Percentiles rank a stretch among this genome's conserved stretches.
Evolutionary conservation across 2,888 invertebrate species (phyloP).

Genomic region (Athetis lepigone): DNA sequence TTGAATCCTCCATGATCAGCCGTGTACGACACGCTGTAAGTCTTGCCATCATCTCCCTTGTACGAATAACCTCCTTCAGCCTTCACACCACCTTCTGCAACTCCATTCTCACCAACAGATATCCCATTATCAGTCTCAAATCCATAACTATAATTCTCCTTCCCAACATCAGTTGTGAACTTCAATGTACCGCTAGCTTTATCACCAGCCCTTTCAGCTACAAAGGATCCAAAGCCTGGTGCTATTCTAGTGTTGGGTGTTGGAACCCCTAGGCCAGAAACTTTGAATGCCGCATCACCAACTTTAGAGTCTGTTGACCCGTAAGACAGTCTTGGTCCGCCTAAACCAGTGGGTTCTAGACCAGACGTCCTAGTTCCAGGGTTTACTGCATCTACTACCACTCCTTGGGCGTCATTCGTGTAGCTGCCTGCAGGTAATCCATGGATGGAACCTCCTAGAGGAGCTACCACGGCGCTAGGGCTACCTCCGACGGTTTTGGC

Average conservation of each 20-base stretch:
- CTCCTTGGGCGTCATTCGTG: conserved; percentile 82
- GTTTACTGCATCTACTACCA: conserved; percentile 83
- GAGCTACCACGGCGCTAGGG: conserved; percentile 73
- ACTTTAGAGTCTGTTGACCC: conserved; percentile 86
- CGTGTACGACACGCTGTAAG: conserved; percentile 82
- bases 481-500: conserved; percentile 81
- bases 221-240: conserved; percentile 46
- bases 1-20: conserved; percentile 82
- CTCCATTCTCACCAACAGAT: conserved; percentile 78
- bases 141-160: conserved; percentile 77
- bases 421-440: conserved; percentile 76
- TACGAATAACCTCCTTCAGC: conserved; percentile 83
- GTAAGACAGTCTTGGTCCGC: conserved; percentile 78
- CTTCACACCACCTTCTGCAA: conserved; percentile 76
- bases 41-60: conserved; percentile 83
- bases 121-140: conserved; percentile 86
- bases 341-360: conserved; percentile 76
- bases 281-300: conserved; percentile 83
- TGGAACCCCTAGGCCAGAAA: conserved; percentile 62
- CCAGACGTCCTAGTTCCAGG: conserved; percentile 79
- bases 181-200: conserved; percentile 74
- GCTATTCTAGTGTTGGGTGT: conserved; percentile 44
- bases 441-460: conserved; percentile 64
- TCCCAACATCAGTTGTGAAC: conserved; percentile 76
- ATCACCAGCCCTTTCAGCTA: conserved; percentile 12